These are phyloP conservation scores for Chloroclystis v-ata DNA, from an alignment of 2,888 invertebrate genomes.

Conservation along the genomic window DNA sequence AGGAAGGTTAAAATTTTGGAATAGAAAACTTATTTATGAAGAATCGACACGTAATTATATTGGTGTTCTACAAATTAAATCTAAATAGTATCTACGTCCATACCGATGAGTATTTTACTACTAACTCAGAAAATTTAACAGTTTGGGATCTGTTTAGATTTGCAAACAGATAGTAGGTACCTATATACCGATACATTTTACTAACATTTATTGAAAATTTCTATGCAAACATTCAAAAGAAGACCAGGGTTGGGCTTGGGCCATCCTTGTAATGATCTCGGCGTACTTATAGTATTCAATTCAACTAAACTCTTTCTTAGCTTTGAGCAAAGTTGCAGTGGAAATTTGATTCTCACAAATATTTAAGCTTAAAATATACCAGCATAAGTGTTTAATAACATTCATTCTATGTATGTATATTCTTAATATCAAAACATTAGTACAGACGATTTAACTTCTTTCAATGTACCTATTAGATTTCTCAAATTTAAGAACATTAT, in stretches of 20 bases:
- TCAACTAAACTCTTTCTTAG: conserved; percentile 31
- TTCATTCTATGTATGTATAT: conserved; percentile 34
- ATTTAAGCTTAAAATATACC: conserved; percentile 17
- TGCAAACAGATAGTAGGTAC: not conserved
- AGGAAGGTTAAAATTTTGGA: conserved; percentile 73
- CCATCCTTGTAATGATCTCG: no score
- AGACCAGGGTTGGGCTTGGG: no score
- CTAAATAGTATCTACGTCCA: conserved; percentile 42
- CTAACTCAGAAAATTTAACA: not conserved
- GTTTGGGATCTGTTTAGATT: not conserved
- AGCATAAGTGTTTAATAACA: conserved; percentile 26
- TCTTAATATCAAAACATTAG: conserved; percentile 61
- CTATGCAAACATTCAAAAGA: conserved; percentile 5
- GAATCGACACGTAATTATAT: conserved; percentile 46
- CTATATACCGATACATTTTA: conserved; percentile 14
- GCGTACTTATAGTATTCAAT: not conserved
- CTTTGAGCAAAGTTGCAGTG: conserved; percentile 58
- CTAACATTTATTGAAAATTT: conserved; percentile 8
- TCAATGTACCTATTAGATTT: not conserved
- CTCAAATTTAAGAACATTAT: not conserved
- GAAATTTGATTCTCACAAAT: conserved; percentile 23
- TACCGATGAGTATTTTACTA: conserved; percentile 16
- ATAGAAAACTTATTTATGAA: conserved; percentile 69
- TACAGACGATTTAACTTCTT: conserved; percentile 46
- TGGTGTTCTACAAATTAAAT: conserved; percentile 67